Base-by-base conservation (phyloP, 2,797 vertebrate species). In the Tolypeutes matacus region DNA sequence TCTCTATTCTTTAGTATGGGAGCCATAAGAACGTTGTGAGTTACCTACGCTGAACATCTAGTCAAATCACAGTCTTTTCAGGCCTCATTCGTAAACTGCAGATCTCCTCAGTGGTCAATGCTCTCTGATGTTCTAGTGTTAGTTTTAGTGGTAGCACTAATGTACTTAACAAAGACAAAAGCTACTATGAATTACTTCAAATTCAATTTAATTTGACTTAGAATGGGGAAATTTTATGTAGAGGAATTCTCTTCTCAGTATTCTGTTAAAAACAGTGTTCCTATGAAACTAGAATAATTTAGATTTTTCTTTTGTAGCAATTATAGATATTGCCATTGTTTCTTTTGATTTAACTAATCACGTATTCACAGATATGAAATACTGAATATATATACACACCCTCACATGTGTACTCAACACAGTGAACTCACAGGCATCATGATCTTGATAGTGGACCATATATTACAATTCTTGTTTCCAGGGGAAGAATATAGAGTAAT, bases 161-260 rank as follows among this genome's bases (percentile, higher is more conserved):
- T 64, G 77, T 34, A 86, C 6, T 76, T 90, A 36, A n/a, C 2
- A 12, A 58, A 95, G 17, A 21, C 23, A 83, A 29, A 83, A 23
- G 20, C 2, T 31, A 70, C 3, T 70, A 14, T 70, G 14, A 64
- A 65, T 73, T 93, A 75, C 18, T 89, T 82, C 21, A 27, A 82
- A 58, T 84, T 83, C 15, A 80, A 53, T 29, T 91, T 51, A 84
- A 49, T 62, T 84, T 86, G 31, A 88, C 36, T 56, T 89, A 72
- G 18, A 77, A 87, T 86, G 12, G 7, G 90, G 42, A 85, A 21
- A 81, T 80, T 87, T 56, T 62, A 67, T 39, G 27, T 75, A 29
- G 83, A 86, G 6, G 34, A 56, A 5, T 42, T 34, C 9, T 73
- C 25, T 34, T 3, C 10, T 72, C n/a, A 42, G 62, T 84, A 10